These are phyloP conservation scores for Lordiphosa stackelbergi DNA, from an alignment of 1,140 invertebrate genomes.

Conservation along the genomic window DNA sequence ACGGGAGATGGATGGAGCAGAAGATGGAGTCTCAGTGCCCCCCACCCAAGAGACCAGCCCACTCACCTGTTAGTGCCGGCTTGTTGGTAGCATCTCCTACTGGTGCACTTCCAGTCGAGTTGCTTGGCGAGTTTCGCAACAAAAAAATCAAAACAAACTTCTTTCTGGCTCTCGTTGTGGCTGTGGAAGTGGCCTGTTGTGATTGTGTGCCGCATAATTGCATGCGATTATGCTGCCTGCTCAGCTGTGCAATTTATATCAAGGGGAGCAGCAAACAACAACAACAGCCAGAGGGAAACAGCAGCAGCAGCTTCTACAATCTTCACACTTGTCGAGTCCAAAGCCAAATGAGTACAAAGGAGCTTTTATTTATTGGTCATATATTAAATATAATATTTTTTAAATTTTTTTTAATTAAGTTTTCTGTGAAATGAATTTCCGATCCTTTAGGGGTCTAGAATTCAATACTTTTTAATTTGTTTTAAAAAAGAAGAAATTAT, in stretches of 20 bases:
- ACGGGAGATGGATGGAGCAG: not conserved
- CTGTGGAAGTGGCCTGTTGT: conserved; percentile 32
- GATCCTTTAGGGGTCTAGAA: too few species aligned
- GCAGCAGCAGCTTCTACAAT: conserved; percentile 32
- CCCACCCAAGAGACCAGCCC: conserved; percentile 22
- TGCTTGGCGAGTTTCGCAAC: conserved; percentile 53
- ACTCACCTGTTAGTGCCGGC: conserved; percentile 66
- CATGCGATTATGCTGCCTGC: conserved; percentile 77
- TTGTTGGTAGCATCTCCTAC: conserved; percentile 41
- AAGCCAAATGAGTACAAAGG: not conserved
- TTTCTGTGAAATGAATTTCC: too few species aligned
- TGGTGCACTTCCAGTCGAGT: conserved; percentile 48
- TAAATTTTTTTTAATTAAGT: too few species aligned
- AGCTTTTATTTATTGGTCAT: too few species aligned
- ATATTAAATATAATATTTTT: too few species aligned
- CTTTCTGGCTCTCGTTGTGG: conserved; percentile 18
- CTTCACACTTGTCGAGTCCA: conserved; percentile 48
- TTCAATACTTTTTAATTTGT: too few species aligned
- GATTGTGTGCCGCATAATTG: conserved; percentile 74
- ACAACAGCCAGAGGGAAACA: conserved; percentile 1
- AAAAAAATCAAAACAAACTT: conserved; percentile 28
- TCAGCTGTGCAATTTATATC: conserved; percentile 67
- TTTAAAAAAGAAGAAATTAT: too few species aligned
- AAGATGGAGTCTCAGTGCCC: conserved; percentile 19
- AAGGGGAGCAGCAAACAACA: conserved; percentile 25